Evolutionary conservation across 1,140 invertebrate genomes (phyloP).

Genomic region (Aricia agestis): DNA sequence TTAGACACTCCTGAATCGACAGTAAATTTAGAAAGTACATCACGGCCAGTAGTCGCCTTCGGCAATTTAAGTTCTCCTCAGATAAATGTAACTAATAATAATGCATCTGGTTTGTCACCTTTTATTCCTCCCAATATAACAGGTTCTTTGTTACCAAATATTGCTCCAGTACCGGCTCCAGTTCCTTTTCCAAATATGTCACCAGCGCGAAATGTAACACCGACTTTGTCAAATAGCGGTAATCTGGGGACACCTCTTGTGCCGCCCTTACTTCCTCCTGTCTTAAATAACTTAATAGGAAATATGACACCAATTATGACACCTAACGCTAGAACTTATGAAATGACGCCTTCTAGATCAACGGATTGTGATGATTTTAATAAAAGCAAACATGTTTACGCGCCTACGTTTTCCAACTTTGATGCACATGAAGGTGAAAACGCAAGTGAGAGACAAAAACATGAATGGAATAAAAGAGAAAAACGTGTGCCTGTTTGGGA

Average conservation of each 20-base stretch:
- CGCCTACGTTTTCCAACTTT: slow-evolving; percentile 39
- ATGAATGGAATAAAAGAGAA: slow-evolving; percentile 28
- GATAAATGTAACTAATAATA: not conserved
- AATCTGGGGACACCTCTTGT: slow-evolving; percentile 34
- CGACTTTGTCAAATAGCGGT: slow-evolving; percentile 34
- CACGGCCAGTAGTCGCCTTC: slow-evolving; percentile 11
- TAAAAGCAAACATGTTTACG: slow-evolving; percentile 51
- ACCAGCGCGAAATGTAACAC: slow-evolving; percentile 15
- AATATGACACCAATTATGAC: slow-evolving; percentile 26
- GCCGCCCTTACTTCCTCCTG: slow-evolving; percentile 27
- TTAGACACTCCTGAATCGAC: slow-evolving; percentile 32
- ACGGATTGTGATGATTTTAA: slow-evolving; percentile 44
- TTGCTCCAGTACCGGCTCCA: slow-evolving; percentile 19
- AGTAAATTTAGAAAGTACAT: slow-evolving; percentile 27
- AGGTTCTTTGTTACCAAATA: slow-evolving; percentile 16
- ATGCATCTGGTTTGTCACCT: not conserved
- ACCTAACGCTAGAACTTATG: slow-evolving; percentile 38
- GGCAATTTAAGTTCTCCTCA: not conserved
- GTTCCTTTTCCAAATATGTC: slow-evolving; percentile 14
- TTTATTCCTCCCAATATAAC: slow-evolving; percentile 6
- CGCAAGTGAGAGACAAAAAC: slow-evolving; percentile 22
- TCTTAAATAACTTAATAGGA: slow-evolving; percentile 22
- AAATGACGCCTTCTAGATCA: slow-evolving; percentile 45
- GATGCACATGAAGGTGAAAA: slow-evolving; percentile 41
- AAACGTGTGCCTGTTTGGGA: slow-evolving; percentile 32